phyloP scores from a whole-genome alignment of 2,113 vertebrate genomes.

The Psilopogon haemacephalus region DNA sequence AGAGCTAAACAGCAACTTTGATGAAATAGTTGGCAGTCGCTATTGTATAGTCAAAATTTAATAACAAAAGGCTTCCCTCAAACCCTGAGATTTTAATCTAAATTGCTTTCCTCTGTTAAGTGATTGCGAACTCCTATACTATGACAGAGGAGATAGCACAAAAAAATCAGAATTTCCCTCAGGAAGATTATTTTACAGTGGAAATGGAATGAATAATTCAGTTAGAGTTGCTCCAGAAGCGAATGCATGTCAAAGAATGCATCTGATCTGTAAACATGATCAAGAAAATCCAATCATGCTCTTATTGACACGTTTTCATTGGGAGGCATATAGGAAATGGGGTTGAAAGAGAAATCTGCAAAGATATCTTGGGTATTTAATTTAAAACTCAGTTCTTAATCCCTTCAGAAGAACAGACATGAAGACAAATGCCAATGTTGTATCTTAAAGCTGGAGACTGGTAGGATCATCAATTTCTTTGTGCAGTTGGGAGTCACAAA shows the following conservation, averaged over 20 bases:
- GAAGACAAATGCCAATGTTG: not conserved
- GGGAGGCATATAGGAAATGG: not conserved
- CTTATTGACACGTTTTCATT: conserved; percentile 62
- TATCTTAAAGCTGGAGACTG: not conserved
- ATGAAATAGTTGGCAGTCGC: conserved; percentile 68
- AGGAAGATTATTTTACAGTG: conserved; percentile 57
- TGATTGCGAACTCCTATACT: conserved; percentile 53
- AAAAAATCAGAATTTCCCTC: conserved; percentile 50
- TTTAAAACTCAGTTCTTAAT: not conserved
- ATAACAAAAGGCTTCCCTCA: conserved; percentile 66
- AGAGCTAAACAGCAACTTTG: conserved; percentile 67
- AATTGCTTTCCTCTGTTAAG: conserved; percentile 71
- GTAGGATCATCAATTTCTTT: not conserved
- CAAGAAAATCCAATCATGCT: conserved; percentile 59
- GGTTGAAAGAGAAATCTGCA: not conserved
- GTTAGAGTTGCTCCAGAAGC: conserved; percentile 42
- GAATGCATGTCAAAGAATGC: conserved; percentile 45
- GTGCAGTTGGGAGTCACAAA: not conserved
- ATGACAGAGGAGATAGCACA: conserved; percentile 48
- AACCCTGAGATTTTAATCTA: conserved; percentile 73
- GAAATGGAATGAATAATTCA: conserved; percentile 73
- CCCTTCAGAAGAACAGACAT: not conserved
- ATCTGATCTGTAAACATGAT: conserved; percentile 60
- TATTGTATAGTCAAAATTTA: conserved; percentile 61
- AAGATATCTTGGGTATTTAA: not conserved